Evolutionary conservation across 2,888 invertebrate genomes (phyloP).

Genomic region (Atethmia centrago): DNA sequence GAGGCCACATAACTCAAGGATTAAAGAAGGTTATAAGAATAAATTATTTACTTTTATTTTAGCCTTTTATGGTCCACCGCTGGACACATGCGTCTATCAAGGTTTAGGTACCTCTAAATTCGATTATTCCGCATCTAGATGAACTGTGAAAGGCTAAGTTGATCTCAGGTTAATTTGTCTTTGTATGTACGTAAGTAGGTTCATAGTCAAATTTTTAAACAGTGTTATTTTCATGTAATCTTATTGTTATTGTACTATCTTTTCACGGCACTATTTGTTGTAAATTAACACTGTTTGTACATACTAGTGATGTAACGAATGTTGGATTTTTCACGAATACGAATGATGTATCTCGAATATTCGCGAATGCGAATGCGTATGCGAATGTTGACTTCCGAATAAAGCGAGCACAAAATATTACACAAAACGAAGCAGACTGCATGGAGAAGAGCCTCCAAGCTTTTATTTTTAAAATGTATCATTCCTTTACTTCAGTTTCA

Average conservation of each 20-base stretch:
- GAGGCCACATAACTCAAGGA: conserved; percentile 78
- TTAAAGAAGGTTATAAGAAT: conserved; percentile 77
- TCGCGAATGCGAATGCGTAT: no score
- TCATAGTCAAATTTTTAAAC: conserved; percentile 65
- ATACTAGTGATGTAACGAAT: no score
- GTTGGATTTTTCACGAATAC: no score
- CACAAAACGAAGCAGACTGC: no score
- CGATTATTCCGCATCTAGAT: not conserved
- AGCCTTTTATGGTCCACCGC: conserved; percentile 3
- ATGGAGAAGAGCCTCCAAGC: no score
- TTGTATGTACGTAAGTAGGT: not conserved
- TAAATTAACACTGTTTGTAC: conserved; percentile 75
- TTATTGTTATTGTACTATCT: conserved; percentile 1
- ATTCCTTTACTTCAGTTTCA: no score
- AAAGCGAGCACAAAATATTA: no score
- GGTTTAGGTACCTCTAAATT: not conserved
- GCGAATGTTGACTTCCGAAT: no score
- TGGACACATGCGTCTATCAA: not conserved
- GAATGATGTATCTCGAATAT: no score
- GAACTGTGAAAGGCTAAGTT: not conserved
- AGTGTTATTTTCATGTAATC: conserved; percentile 74
- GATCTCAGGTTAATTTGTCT: not conserved
- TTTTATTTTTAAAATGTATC: no score
- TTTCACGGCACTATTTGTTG: conserved; percentile 18
- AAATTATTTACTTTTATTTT: not conserved